Conservation (phyloP, 2,113 vertebrate genomes). For the Cinclus mexicanus region DNA sequence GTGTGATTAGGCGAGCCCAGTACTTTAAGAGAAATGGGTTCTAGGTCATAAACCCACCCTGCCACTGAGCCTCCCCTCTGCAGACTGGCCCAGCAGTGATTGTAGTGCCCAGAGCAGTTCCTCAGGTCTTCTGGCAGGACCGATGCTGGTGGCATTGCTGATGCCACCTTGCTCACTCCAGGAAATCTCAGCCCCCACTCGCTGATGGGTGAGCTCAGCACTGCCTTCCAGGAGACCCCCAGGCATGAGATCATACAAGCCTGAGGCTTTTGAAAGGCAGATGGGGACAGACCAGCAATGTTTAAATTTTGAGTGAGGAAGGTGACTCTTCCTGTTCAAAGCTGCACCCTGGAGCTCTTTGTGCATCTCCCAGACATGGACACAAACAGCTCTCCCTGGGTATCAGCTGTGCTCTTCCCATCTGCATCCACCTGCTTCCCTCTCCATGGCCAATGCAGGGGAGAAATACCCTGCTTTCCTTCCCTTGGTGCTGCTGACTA, state of each 20-base stretch:
- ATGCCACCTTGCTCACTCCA: not conserved
- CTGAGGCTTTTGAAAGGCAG: not conserved
- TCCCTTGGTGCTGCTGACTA: not conserved
- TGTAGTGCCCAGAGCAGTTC: not conserved
- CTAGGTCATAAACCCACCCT: not conserved
- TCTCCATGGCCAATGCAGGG: not conserved
- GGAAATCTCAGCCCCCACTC: not conserved
- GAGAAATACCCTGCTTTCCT: not conserved
- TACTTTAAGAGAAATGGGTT: constrained; percentile 75
- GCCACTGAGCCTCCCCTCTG: not conserved
- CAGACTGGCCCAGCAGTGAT: not conserved
- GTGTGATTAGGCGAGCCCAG: constrained; percentile 78
- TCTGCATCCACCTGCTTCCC: not conserved
- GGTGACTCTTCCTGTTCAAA: not conserved
- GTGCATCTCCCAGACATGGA: accelerated
- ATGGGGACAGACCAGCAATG: not conserved
- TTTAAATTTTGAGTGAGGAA: not conserved
- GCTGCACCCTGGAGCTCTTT: accelerated
- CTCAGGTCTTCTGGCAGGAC: not conserved
- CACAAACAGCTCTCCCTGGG: not conserved
- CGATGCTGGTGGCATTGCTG: accelerated
- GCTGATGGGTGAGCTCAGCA: accelerated
- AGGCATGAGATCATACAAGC: not conserved
- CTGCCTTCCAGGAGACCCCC: not conserved
- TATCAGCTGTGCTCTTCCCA: not conserved